Evolutionary conservation across 2,888 invertebrate genomes (phyloP).

Genomic region (Drosophila flavopinicola): DNA sequence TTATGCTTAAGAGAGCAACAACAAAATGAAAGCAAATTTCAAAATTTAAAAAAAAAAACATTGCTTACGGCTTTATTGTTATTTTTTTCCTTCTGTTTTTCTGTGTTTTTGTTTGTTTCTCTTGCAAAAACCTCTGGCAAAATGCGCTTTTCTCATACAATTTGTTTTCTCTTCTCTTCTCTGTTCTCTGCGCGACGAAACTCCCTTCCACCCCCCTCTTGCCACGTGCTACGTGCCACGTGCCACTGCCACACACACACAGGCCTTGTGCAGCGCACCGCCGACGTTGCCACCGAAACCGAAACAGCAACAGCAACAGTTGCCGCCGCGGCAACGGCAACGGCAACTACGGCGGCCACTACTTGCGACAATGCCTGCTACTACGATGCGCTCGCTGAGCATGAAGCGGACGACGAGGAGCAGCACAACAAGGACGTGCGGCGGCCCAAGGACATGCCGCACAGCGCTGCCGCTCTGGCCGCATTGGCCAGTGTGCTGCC

Average conservation of each 20-base stretch:
- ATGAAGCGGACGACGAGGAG: conserved; percentile 61
- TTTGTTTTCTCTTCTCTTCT: conserved; percentile 79
- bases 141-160: conserved; percentile 83
- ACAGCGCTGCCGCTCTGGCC: conserved; percentile 33
- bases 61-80: conserved; percentile 84
- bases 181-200: conserved; percentile 57
- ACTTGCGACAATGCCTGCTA: conserved; percentile 73
- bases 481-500: conserved; percentile 74
- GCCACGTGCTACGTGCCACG: too few species aligned
- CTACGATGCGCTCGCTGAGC: conserved; percentile 80
- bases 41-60: conserved; percentile 3
- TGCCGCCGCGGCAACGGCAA: conserved; percentile 12
- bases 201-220: conserved; percentile 6
- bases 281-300: conserved; percentile 22
- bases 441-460: conserved; percentile 1
- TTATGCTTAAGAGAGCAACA: conserved; percentile 35
- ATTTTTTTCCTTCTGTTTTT: conserved; percentile 89
- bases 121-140: conserved; percentile 30
- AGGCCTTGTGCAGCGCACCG: conserved; percentile 15
- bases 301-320: conserved; percentile 5
- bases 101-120: conserved; percentile 86
- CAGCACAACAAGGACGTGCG: conserved; percentile 15
- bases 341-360: conserved; percentile 20
- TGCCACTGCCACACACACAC: too few species aligned
- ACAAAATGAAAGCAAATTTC: conserved; percentile 26